A percentile compares a stretch with the other conserved stretches of the same genome.
These are phyloP conservation scores for Tachystola acroxantha DNA, from an alignment of 2,888 invertebrate species.

Conservation along the genomic window DNA sequence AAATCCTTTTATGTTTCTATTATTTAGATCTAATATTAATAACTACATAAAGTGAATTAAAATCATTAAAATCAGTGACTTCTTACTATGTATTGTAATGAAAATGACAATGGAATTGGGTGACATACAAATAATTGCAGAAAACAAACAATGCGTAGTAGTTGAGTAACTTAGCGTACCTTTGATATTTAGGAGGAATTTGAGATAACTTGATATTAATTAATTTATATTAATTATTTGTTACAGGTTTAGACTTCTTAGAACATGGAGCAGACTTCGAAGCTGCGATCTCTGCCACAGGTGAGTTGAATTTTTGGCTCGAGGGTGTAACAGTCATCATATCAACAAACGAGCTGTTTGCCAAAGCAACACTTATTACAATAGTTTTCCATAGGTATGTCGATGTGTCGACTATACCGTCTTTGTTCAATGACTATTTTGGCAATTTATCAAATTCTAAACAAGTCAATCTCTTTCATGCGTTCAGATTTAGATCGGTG, in stretches of 20 bases:
- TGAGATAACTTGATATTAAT: neutral
- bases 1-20: no score
- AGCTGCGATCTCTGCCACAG: slow-evolving; percentile 83
- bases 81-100: no score
- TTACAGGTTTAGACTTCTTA: slow-evolving; percentile 84
- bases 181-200: neutral
- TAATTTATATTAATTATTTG: slow-evolving; percentile 4
- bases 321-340: no score
- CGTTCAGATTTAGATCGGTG: neutral
- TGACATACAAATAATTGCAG: neutral
- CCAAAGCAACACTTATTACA: no score
- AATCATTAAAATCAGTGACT: no score
- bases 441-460: slow-evolving; percentile 1
- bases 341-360: no score
- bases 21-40: no score
- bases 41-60: no score
- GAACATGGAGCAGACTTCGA: slow-evolving; percentile 87
- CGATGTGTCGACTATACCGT: no score
- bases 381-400: no score
- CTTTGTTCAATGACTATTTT: neutral
- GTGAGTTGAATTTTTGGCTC: no score
- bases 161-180: slow-evolving; percentile 24
- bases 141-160: slow-evolving; percentile 29
- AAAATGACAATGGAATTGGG: slow-evolving; percentile 7
- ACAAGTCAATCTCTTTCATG: slow-evolving; percentile 1